Percentiles rank a stretch among this genome's conserved stretches.
Conservation (phyloP, 2,113 vertebrate genomes). For the Stegastes partitus region DNA sequence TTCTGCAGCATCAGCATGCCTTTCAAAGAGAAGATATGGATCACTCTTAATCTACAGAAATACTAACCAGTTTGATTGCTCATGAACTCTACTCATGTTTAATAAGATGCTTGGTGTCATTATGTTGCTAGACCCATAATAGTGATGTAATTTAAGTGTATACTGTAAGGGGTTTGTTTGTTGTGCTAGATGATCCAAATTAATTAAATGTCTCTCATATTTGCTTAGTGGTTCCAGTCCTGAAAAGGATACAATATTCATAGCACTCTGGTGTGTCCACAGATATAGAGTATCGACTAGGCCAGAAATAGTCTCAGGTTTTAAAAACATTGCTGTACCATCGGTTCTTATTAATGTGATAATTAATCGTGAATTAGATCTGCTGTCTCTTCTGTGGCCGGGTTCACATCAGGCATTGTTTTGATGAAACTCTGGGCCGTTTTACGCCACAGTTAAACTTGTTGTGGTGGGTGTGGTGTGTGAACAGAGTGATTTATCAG, state of each 20-base stretch:
- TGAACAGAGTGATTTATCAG: not conserved
- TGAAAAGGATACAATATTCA: slow-evolving; percentile 46
- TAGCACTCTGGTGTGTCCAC: slow-evolving; percentile 1
- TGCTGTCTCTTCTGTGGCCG: not conserved
- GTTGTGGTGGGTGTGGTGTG: not conserved
- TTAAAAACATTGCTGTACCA: not conserved
- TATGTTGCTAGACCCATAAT: not conserved
- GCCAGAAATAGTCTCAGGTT: not conserved
- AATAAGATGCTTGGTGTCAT: not conserved
- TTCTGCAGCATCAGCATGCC: slow-evolving; percentile 10
- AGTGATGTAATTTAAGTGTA: not conserved
- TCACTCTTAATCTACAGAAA: not conserved
- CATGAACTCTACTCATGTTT: not conserved
- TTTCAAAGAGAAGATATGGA: not conserved
- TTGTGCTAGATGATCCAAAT: slow-evolving; percentile 15
- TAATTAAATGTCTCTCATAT: slow-evolving; percentile 27
- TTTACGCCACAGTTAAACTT: not conserved
- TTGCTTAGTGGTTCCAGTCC: slow-evolving; percentile 50
- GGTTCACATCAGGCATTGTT: not conserved
- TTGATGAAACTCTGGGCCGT: too few relatives aligned
- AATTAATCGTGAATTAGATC: too few relatives aligned
- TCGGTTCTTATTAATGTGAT: not conserved
- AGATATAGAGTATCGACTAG: slow-evolving; percentile 13
- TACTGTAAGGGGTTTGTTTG: slow-evolving; percentile 21
- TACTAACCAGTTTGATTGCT: not conserved